Evolutionary conservation across 2,888 invertebrate genomes (phyloP).

Genomic region (Tuberolachnus salignus): DNA sequence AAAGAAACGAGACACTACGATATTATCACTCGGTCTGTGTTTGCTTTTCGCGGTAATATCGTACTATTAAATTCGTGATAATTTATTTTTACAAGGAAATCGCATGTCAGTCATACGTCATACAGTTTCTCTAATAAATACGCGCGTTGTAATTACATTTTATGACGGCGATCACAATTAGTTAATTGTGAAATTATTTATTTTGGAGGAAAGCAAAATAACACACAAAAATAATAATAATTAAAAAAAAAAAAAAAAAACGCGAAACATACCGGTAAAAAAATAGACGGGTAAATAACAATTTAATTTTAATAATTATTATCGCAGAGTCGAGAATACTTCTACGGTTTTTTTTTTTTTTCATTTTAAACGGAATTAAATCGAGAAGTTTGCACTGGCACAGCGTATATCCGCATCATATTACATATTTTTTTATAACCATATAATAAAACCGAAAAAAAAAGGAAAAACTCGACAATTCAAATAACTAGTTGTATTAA

Average conservation of each 20-base stretch:
- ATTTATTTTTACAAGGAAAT: slow-evolving; percentile 15
- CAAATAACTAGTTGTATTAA: too few relatives aligned
- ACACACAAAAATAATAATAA: too few relatives aligned
- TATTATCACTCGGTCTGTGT: not conserved
- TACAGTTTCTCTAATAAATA: not conserved
- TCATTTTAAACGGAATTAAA: too few relatives aligned
- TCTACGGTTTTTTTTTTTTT: too few relatives aligned
- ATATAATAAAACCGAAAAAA: too few relatives aligned
- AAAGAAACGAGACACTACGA: not conserved
- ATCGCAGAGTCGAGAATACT: too few relatives aligned
- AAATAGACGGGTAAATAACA: too few relatives aligned
- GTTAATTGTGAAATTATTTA: slow-evolving; percentile 4
- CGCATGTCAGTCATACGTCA: not conserved
- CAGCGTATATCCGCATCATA: too few relatives aligned
- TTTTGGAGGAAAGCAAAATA: not conserved
- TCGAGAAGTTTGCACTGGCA: too few relatives aligned
- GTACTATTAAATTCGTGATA: not conserved
- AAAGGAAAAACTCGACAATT: too few relatives aligned
- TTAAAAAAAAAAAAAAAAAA: not conserved
- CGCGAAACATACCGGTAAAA: not conserved
- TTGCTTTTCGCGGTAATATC: not conserved
- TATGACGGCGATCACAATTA: slow-evolving; percentile 12
- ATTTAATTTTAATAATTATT: too few relatives aligned
- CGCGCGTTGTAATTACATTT: not conserved
- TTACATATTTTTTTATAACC: too few relatives aligned